Evolutionary conservation across 2,113 vertebrate species (phyloP), one percentile per base, ranked within the genome.

Genomic region (Lipophrys pholis): DNA sequence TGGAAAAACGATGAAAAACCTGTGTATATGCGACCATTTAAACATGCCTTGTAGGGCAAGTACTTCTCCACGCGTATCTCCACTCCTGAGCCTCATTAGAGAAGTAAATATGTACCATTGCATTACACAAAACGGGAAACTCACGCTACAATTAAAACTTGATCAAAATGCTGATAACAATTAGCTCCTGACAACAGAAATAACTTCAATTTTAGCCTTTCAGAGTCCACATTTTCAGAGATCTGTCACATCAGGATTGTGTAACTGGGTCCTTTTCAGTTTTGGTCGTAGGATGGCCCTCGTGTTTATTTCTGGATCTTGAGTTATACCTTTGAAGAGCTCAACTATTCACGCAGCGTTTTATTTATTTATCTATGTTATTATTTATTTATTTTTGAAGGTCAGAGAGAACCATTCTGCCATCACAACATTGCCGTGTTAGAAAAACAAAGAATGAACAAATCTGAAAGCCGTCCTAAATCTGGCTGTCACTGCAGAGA

Each of bases 361-460:
- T 77, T 52, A 30, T 30, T 30, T 30, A 30, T 30, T 4, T n/a
- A n/a, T n/a, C 21, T 30, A n/a, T n/a, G n/a, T n/a, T n/a, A n/a
- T n/a, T n/a, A n/a, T 30, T 30, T 30, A 30, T 30, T 30, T 30
- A 30, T 48, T 71, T 54, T 56, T 1, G n/a, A 11, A 66, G 79
- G 79, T 87, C 63, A 68, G 36, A 35, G 40, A 71, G 77, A 79
- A 70, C 70, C 58, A 11, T n/a, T 55, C 48, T 67, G 64, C 46
- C 3, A n/a, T 62, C 42, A 2, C 21, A 68, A 8, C 11, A 56
- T n/a, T 64, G 51, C 67, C 52, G 30, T 67, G 48, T 71, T 42
- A 70, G 30, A 76, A 77, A 77, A 80, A 61, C 46, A 57, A 21
- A 63, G 35, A 53, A 10, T 51, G 52, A 80, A n/a, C 67, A 45